Conservation (phyloP, 2,113 vertebrate species). For the Chaenocephalus aceratus region DNA sequence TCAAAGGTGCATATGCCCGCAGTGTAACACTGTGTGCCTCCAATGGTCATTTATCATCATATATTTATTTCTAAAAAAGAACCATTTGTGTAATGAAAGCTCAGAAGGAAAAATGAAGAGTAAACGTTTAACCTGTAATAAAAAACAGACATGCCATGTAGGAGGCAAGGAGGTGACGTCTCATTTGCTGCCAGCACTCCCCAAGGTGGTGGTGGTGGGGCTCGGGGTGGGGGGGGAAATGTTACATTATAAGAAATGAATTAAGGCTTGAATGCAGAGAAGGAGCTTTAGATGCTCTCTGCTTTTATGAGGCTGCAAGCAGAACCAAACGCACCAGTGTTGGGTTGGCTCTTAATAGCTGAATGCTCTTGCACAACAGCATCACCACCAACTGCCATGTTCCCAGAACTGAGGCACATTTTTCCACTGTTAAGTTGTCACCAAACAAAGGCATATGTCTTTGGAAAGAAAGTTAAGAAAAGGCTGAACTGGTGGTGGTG, state of each 20-base stretch:
- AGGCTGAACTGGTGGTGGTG: constrained; percentile 20
- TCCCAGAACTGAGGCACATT: constrained; percentile 71
- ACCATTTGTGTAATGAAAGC: constrained; percentile 74
- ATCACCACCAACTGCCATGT: constrained; percentile 59
- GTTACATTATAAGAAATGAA: constrained; percentile 77
- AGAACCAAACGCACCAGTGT: constrained; percentile 57
- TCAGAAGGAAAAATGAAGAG: constrained; percentile 38
- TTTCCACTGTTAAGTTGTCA: constrained; percentile 70
- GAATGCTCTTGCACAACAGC: constrained; percentile 58
- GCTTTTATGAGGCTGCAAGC: constrained; percentile 69
- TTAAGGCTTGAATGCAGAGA: constrained; percentile 71
- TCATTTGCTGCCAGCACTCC: constrained; percentile 74
- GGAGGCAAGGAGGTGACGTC: constrained; percentile 71
- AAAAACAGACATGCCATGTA: constrained; percentile 83
- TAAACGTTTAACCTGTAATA: constrained; percentile 80
- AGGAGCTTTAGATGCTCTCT: constrained; percentile 69
- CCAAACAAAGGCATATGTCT: constrained; percentile 63
- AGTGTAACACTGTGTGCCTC: constrained; percentile 57
- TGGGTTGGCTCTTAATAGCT: constrained; percentile 59
- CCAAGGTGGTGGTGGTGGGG: constrained; percentile 54
- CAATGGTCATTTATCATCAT: constrained; percentile 74
- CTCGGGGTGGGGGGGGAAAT: constrained; percentile 18
- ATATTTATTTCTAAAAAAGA: constrained; percentile 63
- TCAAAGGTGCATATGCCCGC: constrained; percentile 51
- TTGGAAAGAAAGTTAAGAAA: constrained; percentile 18